These are phyloP conservation scores for Aproaerema taeniolella DNA, from an alignment of 2,888 invertebrate genomes.

Conservation along the genomic window DNA sequence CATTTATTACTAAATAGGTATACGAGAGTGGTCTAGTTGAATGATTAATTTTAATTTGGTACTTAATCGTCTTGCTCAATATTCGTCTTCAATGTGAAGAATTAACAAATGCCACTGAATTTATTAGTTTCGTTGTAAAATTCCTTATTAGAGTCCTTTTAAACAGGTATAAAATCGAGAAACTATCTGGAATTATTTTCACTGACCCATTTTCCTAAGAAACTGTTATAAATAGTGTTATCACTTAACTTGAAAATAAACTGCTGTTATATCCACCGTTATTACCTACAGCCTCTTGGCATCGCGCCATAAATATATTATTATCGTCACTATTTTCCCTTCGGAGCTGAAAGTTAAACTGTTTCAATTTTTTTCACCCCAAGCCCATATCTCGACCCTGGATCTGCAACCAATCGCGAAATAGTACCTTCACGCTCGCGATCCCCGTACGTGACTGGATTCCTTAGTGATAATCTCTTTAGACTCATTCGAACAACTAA, in stretches of 20 bases:
- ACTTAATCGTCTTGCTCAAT: too few species aligned
- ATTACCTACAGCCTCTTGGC: slow-evolving; percentile 1
- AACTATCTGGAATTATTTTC: too few species aligned
- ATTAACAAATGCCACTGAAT: too few species aligned
- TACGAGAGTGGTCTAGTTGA: too few species aligned
- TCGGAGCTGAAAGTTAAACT: slow-evolving; percentile 29
- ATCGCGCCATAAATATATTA: slow-evolving; percentile 7
- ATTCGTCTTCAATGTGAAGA: too few species aligned
- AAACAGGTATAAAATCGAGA: too few species aligned
- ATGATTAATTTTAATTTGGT: too few species aligned
- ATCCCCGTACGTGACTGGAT: slow-evolving; percentile 52
- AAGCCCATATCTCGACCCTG: slow-evolving; percentile 33
- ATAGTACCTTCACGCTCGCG: slow-evolving; percentile 47
- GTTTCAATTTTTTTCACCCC: slow-evolving; percentile 37
- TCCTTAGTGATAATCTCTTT: slow-evolving; percentile 37
- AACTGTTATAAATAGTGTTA: too few species aligned
- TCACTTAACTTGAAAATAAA: neutral
- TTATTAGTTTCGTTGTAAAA: too few species aligned
- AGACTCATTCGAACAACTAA: slow-evolving; percentile 32
- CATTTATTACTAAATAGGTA: too few species aligned
- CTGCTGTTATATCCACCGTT: neutral
- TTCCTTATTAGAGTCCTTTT: too few species aligned
- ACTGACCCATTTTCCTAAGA: too few species aligned
- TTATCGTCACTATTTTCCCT: slow-evolving; percentile 20
- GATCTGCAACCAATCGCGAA: slow-evolving; percentile 57